Conservation (phyloP, 2,888 invertebrate species). For the Sinopyrophorus schimmeli region DNA sequence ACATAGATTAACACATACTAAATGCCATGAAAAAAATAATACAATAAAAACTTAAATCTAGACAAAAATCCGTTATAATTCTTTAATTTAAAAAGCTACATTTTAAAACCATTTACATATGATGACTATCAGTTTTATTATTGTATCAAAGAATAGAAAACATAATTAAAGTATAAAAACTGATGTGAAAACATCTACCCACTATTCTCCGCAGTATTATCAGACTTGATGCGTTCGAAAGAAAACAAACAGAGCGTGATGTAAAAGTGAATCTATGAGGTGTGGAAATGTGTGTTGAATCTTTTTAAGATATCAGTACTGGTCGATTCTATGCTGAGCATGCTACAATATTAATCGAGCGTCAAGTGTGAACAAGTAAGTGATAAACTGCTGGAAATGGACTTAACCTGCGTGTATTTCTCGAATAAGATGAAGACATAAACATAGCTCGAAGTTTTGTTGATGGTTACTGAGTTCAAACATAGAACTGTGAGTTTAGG, state of each 20-base stretch:
- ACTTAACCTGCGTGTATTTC: constrained; percentile 53
- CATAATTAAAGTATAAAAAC: too few relatives aligned
- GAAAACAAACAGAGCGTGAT: constrained; percentile 18
- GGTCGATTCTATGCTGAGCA: constrained; percentile 49
- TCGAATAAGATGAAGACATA: constrained; percentile 52
- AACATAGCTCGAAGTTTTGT: constrained; percentile 41
- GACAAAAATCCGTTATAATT: too few relatives aligned
- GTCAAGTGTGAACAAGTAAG: constrained; percentile 56
- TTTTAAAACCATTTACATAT: too few relatives aligned
- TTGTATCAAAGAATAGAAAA: too few relatives aligned
- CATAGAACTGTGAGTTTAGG: constrained; percentile 27
- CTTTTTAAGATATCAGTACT: constrained; percentile 45
- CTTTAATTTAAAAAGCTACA: too few relatives aligned
- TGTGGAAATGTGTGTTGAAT: constrained; percentile 22
- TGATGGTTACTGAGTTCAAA: constrained; percentile 30
- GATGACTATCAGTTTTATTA: too few relatives aligned
- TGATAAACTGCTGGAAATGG: constrained; percentile 57
- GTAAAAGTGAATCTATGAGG: constrained; percentile 24
- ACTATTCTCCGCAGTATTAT: too few relatives aligned
- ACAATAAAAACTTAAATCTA: too few relatives aligned
- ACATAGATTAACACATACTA: too few relatives aligned
- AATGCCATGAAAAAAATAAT: too few relatives aligned
- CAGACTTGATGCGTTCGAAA: constrained; percentile 12
- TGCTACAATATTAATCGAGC: constrained; percentile 57
- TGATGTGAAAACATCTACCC: too few relatives aligned